These are phyloP conservation scores for Rutpela maculata DNA, from an alignment of 2,888 invertebrate genomes.

Conservation along the genomic window DNA sequence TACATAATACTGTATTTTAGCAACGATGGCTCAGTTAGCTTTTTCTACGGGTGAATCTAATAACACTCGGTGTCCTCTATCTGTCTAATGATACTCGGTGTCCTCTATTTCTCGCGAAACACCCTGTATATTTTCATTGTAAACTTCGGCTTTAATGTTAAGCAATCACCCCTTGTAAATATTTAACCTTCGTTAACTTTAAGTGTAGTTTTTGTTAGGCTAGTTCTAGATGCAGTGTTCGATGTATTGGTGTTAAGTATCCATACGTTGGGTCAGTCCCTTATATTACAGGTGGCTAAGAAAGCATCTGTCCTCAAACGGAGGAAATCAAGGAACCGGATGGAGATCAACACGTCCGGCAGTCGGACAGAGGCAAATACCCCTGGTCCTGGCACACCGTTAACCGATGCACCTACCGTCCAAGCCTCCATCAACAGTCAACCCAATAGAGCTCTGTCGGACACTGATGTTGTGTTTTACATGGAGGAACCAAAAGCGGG, in stretches of 20 bases:
- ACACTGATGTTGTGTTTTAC: slow-evolving; percentile 81
- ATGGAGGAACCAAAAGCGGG: slow-evolving; percentile 80
- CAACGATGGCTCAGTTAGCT: no score
- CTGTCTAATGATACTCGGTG: no score
- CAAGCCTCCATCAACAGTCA: slow-evolving; percentile 46
- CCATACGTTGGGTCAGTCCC: slow-evolving; percentile 79
- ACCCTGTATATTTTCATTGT: not conserved
- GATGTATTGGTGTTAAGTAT: slow-evolving; percentile 73
- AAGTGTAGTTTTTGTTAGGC: slow-evolving; percentile 56
- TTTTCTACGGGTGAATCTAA: no score
- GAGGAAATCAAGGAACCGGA: slow-evolving; percentile 81
- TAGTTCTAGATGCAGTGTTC: slow-evolving; percentile 73
- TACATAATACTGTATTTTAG: no score
- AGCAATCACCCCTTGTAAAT: not conserved
- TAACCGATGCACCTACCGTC: slow-evolving; percentile 59
- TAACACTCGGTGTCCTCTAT: no score
- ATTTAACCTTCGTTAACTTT: not conserved
- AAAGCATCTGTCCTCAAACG: slow-evolving; percentile 84
- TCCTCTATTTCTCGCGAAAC: not conserved
- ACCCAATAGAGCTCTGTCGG: slow-evolving; percentile 75
- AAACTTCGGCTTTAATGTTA: not conserved
- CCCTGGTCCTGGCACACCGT: slow-evolving; percentile 61
- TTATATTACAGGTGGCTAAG: slow-evolving; percentile 84
- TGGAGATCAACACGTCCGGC: slow-evolving; percentile 74
- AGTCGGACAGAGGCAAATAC: slow-evolving; percentile 60